Conservation (phyloP, 2,113 vertebrate species). For the Eidolon helvum region DNA sequence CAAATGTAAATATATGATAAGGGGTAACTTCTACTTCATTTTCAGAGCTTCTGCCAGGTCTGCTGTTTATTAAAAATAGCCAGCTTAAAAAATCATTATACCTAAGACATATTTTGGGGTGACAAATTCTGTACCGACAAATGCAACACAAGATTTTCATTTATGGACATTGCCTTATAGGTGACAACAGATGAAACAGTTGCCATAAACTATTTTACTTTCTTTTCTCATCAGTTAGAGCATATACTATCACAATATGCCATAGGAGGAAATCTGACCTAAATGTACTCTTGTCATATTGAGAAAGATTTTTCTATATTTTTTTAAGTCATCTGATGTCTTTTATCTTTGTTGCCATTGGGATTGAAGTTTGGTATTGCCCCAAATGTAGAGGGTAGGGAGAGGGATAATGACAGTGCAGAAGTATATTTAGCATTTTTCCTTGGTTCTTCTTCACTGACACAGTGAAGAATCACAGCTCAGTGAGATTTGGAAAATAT, state of each 20-base stretch:
- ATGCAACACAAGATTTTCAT: constrained; percentile 52
- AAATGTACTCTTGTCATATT: constrained; percentile 34
- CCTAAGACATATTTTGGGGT: neutral
- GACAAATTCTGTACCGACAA: neutral
- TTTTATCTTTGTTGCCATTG: neutral
- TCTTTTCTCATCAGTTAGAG: constrained; percentile 51
- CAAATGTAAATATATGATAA: neutral
- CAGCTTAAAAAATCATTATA: neutral
- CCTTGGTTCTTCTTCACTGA: too few relatives aligned
- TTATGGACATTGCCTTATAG: constrained; percentile 58
- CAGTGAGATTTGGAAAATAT: too few relatives aligned
- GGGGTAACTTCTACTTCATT: neutral
- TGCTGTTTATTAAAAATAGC: neutral
- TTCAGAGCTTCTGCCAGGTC: neutral
- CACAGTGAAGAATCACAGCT: too few relatives aligned
- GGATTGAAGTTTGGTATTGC: too few relatives aligned
- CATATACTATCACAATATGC: constrained; percentile 42
- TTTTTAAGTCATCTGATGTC: constrained; percentile 44
- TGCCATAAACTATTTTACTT: constrained; percentile 60
- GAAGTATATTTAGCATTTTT: too few relatives aligned
- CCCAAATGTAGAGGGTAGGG: too few relatives aligned
- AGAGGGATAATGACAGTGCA: too few relatives aligned
- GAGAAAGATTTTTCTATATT: constrained; percentile 34
- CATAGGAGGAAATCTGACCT: constrained; percentile 43
- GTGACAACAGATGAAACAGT: constrained; percentile 64